Evolutionary conservation across 2,888 invertebrate genomes (phyloP).

Genomic region (Euphydryas editha): DNA sequence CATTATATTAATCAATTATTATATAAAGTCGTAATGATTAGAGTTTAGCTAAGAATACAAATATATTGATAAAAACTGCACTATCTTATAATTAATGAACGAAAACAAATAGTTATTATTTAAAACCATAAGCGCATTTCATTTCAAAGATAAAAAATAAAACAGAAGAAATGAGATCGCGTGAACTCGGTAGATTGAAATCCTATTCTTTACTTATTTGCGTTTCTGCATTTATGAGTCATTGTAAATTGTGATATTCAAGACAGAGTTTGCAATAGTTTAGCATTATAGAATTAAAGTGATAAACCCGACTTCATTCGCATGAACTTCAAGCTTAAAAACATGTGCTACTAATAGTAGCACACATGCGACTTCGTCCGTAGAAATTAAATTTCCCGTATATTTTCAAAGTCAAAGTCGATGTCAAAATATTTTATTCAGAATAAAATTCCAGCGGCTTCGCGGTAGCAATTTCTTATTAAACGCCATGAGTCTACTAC

Average conservation of each 20-base stretch:
- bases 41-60: too few relatives aligned
- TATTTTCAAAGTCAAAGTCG: too few relatives aligned
- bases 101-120: constrained; percentile 1
- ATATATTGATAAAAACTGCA: not conserved
- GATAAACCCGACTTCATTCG: too few relatives aligned
- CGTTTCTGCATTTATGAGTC: constrained; percentile 12
- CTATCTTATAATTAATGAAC: not conserved
- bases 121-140: constrained; percentile 8
- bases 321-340: too few relatives aligned
- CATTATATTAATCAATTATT: too few relatives aligned
- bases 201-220: constrained; percentile 24
- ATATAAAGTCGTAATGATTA: too few relatives aligned
- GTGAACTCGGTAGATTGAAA: constrained; percentile 22
- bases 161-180: constrained; percentile 21
- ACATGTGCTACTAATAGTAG: not conserved
- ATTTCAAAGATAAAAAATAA: constrained; percentile 12
- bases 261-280: not conserved
- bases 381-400: not conserved
- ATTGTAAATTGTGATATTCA: constrained; percentile 10
- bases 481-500: too few relatives aligned
- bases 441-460: too few relatives aligned
- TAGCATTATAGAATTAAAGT: not conserved
- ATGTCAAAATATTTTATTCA: too few relatives aligned
- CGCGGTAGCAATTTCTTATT: too few relatives aligned
- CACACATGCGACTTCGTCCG: not conserved